Evolutionary conservation across 2,888 invertebrate genomes (phyloP).

Genomic region (Patella depressa): DNA sequence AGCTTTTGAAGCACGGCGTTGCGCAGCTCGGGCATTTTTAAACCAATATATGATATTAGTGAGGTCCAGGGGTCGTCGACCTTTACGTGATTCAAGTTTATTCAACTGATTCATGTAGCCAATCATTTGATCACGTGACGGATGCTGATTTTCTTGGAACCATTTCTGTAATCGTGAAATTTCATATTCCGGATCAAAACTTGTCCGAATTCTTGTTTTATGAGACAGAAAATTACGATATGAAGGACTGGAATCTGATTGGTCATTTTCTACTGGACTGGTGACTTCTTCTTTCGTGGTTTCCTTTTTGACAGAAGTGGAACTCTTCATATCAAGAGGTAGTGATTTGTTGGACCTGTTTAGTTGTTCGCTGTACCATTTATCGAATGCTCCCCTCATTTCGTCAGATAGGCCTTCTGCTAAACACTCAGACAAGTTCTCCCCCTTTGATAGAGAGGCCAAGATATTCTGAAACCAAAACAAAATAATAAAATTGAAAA

Average conservation of each 20-base stretch:
- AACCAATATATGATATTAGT: slow-evolving; percentile 92
- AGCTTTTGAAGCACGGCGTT: slow-evolving; percentile 81
- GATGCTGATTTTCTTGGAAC: slow-evolving; percentile 98
- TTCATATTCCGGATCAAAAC: slow-evolving; percentile 96
- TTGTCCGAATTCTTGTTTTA: slow-evolving; percentile 87
- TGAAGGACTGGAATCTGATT: slow-evolving; percentile 22
- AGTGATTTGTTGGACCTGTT: slow-evolving; percentile 21
- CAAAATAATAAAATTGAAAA: not conserved
- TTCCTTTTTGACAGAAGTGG: slow-evolving; percentile 19
- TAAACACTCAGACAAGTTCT: slow-evolving; percentile 74
- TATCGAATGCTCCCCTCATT: slow-evolving; percentile 88
- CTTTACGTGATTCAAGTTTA: slow-evolving; percentile 84
- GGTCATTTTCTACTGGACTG: slow-evolving; percentile 30
- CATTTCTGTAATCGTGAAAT: slow-evolving; percentile 95
- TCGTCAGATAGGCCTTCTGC: slow-evolving; percentile 77
- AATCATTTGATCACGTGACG: slow-evolving; percentile 95
- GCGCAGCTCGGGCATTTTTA: slow-evolving; percentile 96
- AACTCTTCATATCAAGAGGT: slow-evolving; percentile 11
- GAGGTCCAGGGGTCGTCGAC: slow-evolving; percentile 92
- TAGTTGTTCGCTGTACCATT: slow-evolving; percentile 81
- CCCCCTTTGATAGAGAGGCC: slow-evolving; percentile 87
- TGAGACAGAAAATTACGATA: slow-evolving; percentile 39
- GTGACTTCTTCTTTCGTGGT: slow-evolving; percentile 20
- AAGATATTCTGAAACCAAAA: slow-evolving; percentile 72
- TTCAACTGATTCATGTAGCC: slow-evolving; percentile 95